Evolutionary conservation across 2,888 invertebrate species (phyloP), one percentile per base, ranked within the genome.

Genomic region (Rhingia rostrata): DNA sequence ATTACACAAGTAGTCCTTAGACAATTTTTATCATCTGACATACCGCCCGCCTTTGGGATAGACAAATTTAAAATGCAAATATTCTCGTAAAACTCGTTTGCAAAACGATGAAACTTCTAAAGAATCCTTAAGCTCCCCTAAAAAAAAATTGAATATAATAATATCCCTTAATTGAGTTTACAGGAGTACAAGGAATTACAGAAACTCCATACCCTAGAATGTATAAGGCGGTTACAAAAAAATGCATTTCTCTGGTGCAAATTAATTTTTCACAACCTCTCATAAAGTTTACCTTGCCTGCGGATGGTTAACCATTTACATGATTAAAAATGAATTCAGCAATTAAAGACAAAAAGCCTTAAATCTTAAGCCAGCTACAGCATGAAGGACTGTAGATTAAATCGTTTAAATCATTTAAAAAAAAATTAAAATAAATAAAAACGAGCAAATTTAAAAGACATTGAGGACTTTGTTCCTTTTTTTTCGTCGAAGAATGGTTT

Each of bases 31-130:
- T 1, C 22, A 22, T 22, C 22, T 22, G 22, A 22, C 22, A 22
- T 22, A 22, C 22, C 22, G 22, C 22, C 22, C 43, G 43, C 43
- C 43, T 45, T 45, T n/a, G 6, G 43, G 43, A n/a, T 12, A 4
- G n/a, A 6, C n/a, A 45, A 12, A 45, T 45, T 45, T 45, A 45
- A 45, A 45, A 45, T 45, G 43, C 12, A 45, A 45, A 45, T 6
- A n/a, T 45, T 22, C 22, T 22, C 22, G 43, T 45, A n/a, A 12
- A 6, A 2, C 14, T 6, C 12, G n/a, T 5, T 6, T 43, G 6
- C n/a, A 3, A 43, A 43, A 43, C 12, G 12, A 45, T n/a, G n/a
- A 43, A 10, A 6, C 12, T 5, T 2, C 5, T 4, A n/a, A 45
- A 6, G 43, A 45, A n/a, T 45, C 12, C 12, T n/a, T 12, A 12